These are phyloP conservation scores for Dasysyrphus albostriatus DNA, from an alignment of 2,888 invertebrate species.

Conservation along the genomic window DNA sequence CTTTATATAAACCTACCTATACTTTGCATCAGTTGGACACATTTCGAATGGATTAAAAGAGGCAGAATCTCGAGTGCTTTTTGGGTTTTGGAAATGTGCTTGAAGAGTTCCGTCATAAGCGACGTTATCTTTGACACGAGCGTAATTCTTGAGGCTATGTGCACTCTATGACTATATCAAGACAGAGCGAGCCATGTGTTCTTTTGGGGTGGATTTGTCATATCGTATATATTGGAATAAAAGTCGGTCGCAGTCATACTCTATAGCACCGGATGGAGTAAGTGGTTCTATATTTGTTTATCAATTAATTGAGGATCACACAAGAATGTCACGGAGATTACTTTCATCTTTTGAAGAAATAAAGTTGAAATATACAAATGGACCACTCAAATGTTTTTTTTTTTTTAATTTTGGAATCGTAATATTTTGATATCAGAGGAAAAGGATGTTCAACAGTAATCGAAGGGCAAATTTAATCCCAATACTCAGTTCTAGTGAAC, in stretches of 20 bases:
- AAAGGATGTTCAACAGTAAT: too few relatives aligned
- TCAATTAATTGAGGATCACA: conserved; percentile 68
- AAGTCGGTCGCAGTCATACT: conserved; percentile 12
- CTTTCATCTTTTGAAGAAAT: conserved; percentile 52
- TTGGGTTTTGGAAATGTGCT: conserved; percentile 34
- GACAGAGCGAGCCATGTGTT: conserved; percentile 60
- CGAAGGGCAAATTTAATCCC: too few relatives aligned
- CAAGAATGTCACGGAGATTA: conserved; percentile 59
- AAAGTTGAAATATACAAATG: not conserved
- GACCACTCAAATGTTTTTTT: not conserved
- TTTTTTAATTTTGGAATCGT: not conserved
- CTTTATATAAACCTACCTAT: not conserved
- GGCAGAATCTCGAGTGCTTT: conserved; percentile 40
- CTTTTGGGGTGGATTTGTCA: conserved; percentile 52
- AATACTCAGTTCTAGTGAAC: too few relatives aligned
- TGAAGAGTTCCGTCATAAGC: conserved; percentile 73
- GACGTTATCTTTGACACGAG: conserved; percentile 74
- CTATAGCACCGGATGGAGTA: conserved; percentile 63
- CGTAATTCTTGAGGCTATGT: conserved; percentile 29
- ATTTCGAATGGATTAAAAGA: conserved; percentile 58
- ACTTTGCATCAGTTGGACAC: conserved; percentile 62
- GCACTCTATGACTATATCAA: not conserved
- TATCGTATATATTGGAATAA: conserved; percentile 34
- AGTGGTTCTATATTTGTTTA: conserved; percentile 73
- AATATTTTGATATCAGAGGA: not conserved